Evolutionary conservation across 2,113 vertebrate species (phyloP).

Genomic region (Pluvianellus socialis): DNA sequence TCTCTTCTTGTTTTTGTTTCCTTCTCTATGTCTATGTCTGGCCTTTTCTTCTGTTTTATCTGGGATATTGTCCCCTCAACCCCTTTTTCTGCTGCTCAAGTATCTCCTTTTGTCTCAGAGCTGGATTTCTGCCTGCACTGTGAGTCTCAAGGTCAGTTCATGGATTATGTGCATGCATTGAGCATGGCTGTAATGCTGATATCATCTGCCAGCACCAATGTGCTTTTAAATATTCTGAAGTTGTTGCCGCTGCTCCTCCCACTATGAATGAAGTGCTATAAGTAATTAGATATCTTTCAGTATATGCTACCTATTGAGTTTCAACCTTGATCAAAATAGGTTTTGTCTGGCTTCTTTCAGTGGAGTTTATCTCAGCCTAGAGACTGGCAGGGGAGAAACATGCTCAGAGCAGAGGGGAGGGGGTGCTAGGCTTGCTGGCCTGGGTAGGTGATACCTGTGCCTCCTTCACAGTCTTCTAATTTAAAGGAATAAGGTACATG

Average conservation of each 20-base stretch:
- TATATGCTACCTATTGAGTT: not conserved
- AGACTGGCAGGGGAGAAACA: not conserved
- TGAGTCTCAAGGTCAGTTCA: slow-evolving; percentile 90
- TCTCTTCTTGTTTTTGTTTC: slow-evolving; percentile 52
- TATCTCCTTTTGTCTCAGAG: slow-evolving; percentile 88
- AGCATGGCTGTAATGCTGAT: not conserved
- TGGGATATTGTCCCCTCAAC: slow-evolving; percentile 46
- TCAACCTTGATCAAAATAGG: not conserved
- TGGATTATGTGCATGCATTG: not conserved
- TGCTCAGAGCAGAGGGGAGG: not conserved
- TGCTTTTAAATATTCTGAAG: slow-evolving; percentile 1
- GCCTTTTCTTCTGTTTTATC: slow-evolving; percentile 40
- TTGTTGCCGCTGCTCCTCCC: not conserved
- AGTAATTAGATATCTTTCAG: not conserved
- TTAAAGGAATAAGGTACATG: not conserved
- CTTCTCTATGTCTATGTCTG: slow-evolving; percentile 51
- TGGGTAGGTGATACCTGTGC: not conserved
- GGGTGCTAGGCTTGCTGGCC: not conserved
- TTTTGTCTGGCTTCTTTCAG: not conserved
- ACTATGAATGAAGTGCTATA: not conserved
- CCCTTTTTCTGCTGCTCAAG: slow-evolving; percentile 76
- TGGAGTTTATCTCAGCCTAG: not conserved
- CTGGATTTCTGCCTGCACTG: slow-evolving; percentile 88
- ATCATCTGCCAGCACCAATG: not conserved
- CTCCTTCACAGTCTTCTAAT: not conserved